Percentiles rank a stretch among this genome's conserved stretches.
Conservation (phyloP, 1,140 invertebrate genomes). For the Pogonomyrmex californicus region DNA sequence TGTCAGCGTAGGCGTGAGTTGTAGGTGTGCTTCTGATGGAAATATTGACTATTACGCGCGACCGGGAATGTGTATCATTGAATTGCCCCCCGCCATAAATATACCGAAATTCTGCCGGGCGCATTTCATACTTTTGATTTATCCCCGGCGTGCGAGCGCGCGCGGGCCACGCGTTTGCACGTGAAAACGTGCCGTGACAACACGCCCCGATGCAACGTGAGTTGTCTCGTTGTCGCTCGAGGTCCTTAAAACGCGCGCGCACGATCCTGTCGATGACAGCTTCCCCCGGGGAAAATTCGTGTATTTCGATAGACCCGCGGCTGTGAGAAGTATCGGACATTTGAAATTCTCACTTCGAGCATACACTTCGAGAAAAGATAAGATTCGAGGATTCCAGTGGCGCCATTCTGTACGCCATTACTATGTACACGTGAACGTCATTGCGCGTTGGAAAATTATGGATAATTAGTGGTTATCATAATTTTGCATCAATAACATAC, state of each 20-base stretch:
- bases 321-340: neutral
- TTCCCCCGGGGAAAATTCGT: conserved; percentile 6
- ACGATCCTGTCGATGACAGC: conserved; percentile 59
- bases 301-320: conserved; percentile 24
- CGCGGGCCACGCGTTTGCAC: conserved; percentile 53
- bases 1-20: conserved; percentile 85
- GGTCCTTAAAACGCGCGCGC: conserved; percentile 63
- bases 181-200: conserved; percentile 35
- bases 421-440: neutral
- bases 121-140: conserved; percentile 86
- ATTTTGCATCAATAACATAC: conserved; percentile 25
- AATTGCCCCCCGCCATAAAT: conserved; percentile 86
- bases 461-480: conserved; percentile 23
- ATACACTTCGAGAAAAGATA: neutral
- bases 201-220: conserved; percentile 34
- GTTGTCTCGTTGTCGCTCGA: conserved; percentile 32
- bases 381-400: neutral
- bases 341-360: neutral
- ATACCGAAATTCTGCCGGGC: conserved; percentile 84
- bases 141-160: conserved; percentile 72
- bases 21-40: conserved; percentile 87
- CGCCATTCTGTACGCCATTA: too few species aligned
- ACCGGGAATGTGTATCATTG: conserved; percentile 87
- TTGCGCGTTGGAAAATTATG: neutral
- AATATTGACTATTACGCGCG: conserved; percentile 87